These are phyloP conservation scores for Arbacia lixula DNA, from an alignment of 53 echinoderm and acorn worm genomes.

Conservation along the genomic window DNA sequence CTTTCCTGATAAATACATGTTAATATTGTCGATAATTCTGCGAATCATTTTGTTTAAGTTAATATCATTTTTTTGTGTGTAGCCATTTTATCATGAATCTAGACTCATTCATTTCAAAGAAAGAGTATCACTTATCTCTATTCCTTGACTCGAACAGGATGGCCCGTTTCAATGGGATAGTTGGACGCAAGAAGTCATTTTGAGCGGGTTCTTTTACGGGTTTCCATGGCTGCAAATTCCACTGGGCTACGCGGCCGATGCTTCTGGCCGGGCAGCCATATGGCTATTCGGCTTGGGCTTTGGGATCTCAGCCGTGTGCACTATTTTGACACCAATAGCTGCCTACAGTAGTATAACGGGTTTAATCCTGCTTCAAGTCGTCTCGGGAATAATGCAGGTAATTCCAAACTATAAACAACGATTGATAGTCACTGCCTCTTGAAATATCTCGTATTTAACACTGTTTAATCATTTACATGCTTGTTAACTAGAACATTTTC, in stretches of 20 bases:
- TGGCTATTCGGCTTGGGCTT: slow-evolving; percentile 6
- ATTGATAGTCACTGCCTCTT: too few species aligned
- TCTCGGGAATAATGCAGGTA: slow-evolving; percentile 33
- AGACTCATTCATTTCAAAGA: too few species aligned
- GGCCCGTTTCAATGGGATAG: slow-evolving; percentile 22
- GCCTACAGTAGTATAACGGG: not conserved
- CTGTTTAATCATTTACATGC: too few species aligned
- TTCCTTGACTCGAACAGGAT: not conserved
- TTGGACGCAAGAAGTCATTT: slow-evolving; percentile 23
- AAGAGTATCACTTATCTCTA: not conserved
- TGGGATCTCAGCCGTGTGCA: slow-evolving; percentile 8
- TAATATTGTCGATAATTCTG: too few species aligned
- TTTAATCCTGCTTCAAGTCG: not conserved
- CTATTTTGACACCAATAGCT: not conserved
- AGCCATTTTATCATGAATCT: too few species aligned
- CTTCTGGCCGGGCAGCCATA: not conserved
- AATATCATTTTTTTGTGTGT: too few species aligned
- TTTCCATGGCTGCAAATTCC: slow-evolving; percentile 15
- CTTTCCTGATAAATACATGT: too few species aligned
- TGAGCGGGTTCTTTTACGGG: slow-evolving; percentile 6
- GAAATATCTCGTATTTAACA: too few species aligned
- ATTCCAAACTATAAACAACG: too few species aligned
- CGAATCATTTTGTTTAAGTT: too few species aligned
- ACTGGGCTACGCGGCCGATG: slow-evolving; percentile 9
- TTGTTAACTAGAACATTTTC: too few species aligned